Percentiles rank a stretch among this genome's conserved stretches.
These are phyloP conservation scores for Malthinus flaveolus DNA, from an alignment of 2,888 invertebrate species.

Conservation along the genomic window DNA sequence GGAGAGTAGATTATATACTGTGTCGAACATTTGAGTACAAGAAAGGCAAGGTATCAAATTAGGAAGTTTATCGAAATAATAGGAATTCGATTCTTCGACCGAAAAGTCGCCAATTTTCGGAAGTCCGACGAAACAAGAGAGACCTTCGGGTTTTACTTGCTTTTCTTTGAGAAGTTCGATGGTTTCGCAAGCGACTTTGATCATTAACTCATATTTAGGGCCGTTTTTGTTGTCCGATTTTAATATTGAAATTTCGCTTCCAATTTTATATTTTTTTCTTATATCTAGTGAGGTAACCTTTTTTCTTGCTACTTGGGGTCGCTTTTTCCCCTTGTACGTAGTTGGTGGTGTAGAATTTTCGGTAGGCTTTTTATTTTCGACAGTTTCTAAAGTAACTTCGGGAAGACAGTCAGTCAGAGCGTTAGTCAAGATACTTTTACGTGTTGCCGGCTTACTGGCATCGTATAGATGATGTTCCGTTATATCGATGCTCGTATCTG, in stretches of 20 bases:
- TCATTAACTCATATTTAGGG: neutral
- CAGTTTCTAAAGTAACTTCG: constrained; percentile 17
- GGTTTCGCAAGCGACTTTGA: constrained; percentile 13
- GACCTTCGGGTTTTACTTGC: constrained; percentile 8
- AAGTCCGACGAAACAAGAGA: constrained; percentile 6
- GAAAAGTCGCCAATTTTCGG: neutral
- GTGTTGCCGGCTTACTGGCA: constrained; percentile 10
- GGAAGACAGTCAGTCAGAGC: constrained; percentile 14
- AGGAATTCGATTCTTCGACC: constrained; percentile 8
- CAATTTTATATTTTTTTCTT: constrained; percentile 25
- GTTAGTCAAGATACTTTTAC: constrained; percentile 5
- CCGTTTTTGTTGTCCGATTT: constrained; percentile 8
- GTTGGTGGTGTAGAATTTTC: neutral
- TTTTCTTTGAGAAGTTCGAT: constrained; percentile 10
- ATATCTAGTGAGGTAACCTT: constrained; percentile 9
- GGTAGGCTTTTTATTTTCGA: neutral
- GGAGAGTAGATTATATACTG: constrained; percentile 5
- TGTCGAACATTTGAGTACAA: constrained; percentile 12
- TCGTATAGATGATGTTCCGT: constrained; percentile 26
- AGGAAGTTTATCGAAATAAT: constrained; percentile 3
- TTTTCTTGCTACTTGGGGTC: constrained; percentile 1
- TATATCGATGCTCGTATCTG: constrained; percentile 26
- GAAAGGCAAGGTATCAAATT: constrained; percentile 8
- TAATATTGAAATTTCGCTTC: constrained; percentile 23
- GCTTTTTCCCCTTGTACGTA: neutral